Conservation (phyloP, 2,888 invertebrate species). For the Leptinotarsa haldemani region DNA sequence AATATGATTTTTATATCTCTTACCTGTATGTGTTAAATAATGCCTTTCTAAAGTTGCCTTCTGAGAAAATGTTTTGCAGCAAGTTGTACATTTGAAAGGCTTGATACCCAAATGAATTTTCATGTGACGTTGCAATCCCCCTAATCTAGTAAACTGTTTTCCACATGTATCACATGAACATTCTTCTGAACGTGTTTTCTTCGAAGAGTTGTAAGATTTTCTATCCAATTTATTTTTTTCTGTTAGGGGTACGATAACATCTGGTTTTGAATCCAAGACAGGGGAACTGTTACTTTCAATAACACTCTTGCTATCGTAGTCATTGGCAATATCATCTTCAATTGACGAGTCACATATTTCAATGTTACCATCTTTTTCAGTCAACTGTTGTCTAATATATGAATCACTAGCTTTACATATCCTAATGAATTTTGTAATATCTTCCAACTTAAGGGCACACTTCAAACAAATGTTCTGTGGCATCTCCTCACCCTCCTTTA, state of each 20-base stretch:
- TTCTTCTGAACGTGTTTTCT: slow-evolving; percentile 20
- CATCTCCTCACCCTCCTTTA: slow-evolving; percentile 24
- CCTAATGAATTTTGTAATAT: slow-evolving; percentile 34
- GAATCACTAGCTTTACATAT: slow-evolving; percentile 33
- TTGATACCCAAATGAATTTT: slow-evolving; percentile 39
- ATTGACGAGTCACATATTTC: slow-evolving; percentile 3
- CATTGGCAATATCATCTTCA: slow-evolving; percentile 13
- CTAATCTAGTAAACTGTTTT: slow-evolving; percentile 36
- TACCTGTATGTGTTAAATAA: slow-evolving; percentile 41
- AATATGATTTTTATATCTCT: background rate
- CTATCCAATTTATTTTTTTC: slow-evolving; percentile 8
- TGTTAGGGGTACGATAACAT: background rate
- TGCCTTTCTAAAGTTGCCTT: slow-evolving; percentile 41
- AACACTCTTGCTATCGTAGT: slow-evolving; percentile 1
- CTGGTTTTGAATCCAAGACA: slow-evolving; percentile 3
- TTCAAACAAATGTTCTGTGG: slow-evolving; percentile 34
- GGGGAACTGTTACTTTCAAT: slow-evolving; percentile 2
- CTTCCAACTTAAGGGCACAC: slow-evolving; percentile 32
- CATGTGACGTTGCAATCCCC: slow-evolving; percentile 37
- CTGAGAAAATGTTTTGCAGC: slow-evolving; percentile 41
- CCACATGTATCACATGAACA: slow-evolving; percentile 38
- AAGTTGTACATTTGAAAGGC: slow-evolving; percentile 38
- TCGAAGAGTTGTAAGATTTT: background rate
- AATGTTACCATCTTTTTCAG: slow-evolving; percentile 6
- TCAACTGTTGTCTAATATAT: slow-evolving; percentile 26